phyloP scores from a whole-genome alignment of 2,113 vertebrate species.

The Parus major region DNA sequence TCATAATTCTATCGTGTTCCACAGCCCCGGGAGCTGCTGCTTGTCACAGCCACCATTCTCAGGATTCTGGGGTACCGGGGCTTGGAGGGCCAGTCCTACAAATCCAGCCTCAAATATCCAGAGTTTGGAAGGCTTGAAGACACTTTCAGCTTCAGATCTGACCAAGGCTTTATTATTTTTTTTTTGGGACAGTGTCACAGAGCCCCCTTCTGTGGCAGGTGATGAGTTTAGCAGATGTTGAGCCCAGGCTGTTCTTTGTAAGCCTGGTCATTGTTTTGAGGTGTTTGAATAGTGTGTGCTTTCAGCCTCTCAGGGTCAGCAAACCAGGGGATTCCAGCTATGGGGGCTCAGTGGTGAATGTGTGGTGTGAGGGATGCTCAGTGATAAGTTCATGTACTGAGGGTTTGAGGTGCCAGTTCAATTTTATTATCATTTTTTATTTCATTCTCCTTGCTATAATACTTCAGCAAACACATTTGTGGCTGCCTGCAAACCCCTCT shows the following conservation, averaged over 20 bases:
- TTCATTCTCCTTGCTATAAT: not conserved
- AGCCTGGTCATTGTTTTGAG: not conserved
- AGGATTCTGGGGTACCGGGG: not conserved
- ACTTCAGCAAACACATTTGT: not conserved
- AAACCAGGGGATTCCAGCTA: not conserved
- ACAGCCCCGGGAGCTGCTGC: not conserved
- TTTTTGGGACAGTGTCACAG: rapidly evolving
- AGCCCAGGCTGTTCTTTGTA: too few relatives aligned
- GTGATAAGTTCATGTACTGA: not conserved
- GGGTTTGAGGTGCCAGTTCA: not conserved
- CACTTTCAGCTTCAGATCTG: not conserved
- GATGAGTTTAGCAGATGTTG: rapidly evolving
- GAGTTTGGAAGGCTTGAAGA: not conserved
- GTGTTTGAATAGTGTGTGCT: not conserved
- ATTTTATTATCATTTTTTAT: not conserved
- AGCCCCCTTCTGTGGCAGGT: rapidly evolving
- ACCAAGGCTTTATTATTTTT: not conserved
- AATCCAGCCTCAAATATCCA: not conserved
- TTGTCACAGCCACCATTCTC: rapidly evolving
- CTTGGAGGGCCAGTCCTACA: not conserved
- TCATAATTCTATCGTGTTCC: rapidly evolving
- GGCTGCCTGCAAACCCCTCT: not conserved
- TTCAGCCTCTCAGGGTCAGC: not conserved
- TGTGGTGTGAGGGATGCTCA: not conserved
- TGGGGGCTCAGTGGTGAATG: rapidly evolving